A percentile compares a stretch with the other conserved stretches of the same genome.
Conservation (phyloP, 2,113 vertebrate species). For the Corythaeola cristata region DNA sequence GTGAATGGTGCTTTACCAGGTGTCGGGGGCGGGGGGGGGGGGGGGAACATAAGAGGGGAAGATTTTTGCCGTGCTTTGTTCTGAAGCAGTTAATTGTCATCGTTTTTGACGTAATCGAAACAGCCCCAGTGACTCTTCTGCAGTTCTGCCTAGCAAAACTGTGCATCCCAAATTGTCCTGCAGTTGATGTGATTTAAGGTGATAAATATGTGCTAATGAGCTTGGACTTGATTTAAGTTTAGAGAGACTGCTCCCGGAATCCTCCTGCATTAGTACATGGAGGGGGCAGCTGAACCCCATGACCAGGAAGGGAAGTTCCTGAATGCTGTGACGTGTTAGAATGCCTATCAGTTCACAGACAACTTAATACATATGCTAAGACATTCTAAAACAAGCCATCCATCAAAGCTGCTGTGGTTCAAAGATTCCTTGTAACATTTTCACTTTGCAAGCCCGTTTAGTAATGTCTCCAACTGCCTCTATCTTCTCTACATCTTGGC, state of each 20-base stretch:
- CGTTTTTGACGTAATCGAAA: not conserved
- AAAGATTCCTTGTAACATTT: not conserved
- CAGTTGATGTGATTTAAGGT: slow-evolving; percentile 2
- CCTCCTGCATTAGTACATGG: not conserved
- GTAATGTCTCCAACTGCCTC: not conserved
- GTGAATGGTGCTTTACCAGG: not conserved
- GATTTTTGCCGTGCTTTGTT: not conserved
- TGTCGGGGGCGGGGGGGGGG: not conserved
- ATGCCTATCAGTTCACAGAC: not conserved
- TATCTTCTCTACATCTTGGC: not conserved
- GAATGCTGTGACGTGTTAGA: not conserved
- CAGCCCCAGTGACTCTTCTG: not conserved
- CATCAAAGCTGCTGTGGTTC: not conserved
- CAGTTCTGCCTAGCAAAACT: not conserved
- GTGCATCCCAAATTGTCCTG: not conserved
- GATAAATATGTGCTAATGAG: slow-evolving; percentile 54
- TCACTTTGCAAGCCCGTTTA: not conserved
- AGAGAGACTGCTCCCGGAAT: not conserved
- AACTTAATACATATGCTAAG: not conserved
- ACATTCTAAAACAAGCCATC: not conserved
- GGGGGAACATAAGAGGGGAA: not conserved
- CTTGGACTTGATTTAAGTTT: not conserved
- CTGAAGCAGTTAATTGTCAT: not conserved
- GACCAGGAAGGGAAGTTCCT: not conserved
- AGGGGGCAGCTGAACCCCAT: not conserved